Evolutionary conservation across 92 coral and sea anemone genomes (phyloP), one percentile per base, ranked within the genome.

Genomic region (Zoanthus solanderi): DNA sequence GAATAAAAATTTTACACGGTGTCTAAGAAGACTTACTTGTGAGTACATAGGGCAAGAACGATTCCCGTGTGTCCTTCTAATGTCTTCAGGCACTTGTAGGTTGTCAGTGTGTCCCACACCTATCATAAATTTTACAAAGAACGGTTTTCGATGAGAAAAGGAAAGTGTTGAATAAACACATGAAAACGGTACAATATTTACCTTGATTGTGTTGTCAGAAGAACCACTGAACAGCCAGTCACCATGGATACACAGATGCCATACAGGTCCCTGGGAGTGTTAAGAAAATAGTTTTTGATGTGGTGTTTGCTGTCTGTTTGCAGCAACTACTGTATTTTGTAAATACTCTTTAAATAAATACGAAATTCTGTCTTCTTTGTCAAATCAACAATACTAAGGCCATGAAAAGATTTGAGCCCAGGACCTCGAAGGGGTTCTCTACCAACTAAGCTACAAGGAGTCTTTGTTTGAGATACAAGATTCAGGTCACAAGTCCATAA

Each of bases 41-140:
- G 98, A 75, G 99, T 95, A 82, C 99, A 95, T 48, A 96, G 84
- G 2, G 98, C 98, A 78, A 96, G 83, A 14, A 96, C 99, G 37
- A 96, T 96, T 17, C 99, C 98, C 66, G 98, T 93, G 72, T 96
- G 99, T 66, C 98, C 99, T 48, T 95, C 99, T 78, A 96, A 69
- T 0, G 99, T 96, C 84, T 96, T 96, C n/a, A 96, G 94, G 78
- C 99, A 96, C 63, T 95, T 96, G 90, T 96, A 96, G 0, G 99
- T 96, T 15, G 96, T 95, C 3, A 95, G 88, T 4, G 99, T 96
- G 75, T 96, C 99, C 99, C 99, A 96, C n/a, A 96, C 99, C 99
- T 96, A 74, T 7, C 91, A 9, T 6, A 10, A 69, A 11, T 50
- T 29, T 16, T 34, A 46, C 44, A 65, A 30, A 81, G 45, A 77